phyloP scores from a whole-genome alignment of 35 echinoderm and acorn worm species.

The Nesometra sesokonis region DNA sequence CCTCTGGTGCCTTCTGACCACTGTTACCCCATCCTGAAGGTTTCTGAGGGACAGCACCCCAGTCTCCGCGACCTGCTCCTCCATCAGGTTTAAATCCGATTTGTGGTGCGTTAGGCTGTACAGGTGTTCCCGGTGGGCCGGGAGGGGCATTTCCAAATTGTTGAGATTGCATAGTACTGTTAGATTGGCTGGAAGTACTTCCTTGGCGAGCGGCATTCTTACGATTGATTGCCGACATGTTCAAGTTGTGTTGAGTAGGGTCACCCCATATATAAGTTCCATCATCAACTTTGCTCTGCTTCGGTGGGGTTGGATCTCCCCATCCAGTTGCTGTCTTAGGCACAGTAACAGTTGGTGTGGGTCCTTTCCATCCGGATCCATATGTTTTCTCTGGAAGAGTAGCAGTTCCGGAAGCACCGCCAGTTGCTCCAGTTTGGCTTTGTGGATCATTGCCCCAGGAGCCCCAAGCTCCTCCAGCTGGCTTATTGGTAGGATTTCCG shows the following conservation, averaged over 20 bases:
- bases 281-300: conserved; percentile 58
- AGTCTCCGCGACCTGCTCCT: not conserved
- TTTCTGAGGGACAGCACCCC: conserved; percentile 10
- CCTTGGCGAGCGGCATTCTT: conserved; percentile 17
- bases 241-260: conserved; percentile 67
- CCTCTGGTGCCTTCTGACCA: conserved; percentile 8
- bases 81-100: not conserved
- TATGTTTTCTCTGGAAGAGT: not conserved
- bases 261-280: conserved; percentile 94
- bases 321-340: conserved; percentile 16
- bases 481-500: not conserved
- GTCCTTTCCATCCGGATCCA: not conserved
- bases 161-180: conserved; percentile 99
- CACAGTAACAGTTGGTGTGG: conserved; percentile 14
- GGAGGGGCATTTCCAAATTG: conserved; percentile 21
- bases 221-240: conserved; percentile 24
- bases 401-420: not conserved
- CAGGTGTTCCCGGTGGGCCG: conserved; percentile 40
- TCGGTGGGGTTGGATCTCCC: conserved; percentile 18
- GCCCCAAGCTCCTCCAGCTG: not conserved
- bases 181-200: not conserved
- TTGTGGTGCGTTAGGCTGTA: conserved; percentile 16
- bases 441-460: not conserved
- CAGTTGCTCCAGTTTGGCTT: not conserved
- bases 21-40: conserved; percentile 44